Base-by-base conservation (phyloP, 2,797 vertebrate species). In the Jordanella pulchra region DNA sequence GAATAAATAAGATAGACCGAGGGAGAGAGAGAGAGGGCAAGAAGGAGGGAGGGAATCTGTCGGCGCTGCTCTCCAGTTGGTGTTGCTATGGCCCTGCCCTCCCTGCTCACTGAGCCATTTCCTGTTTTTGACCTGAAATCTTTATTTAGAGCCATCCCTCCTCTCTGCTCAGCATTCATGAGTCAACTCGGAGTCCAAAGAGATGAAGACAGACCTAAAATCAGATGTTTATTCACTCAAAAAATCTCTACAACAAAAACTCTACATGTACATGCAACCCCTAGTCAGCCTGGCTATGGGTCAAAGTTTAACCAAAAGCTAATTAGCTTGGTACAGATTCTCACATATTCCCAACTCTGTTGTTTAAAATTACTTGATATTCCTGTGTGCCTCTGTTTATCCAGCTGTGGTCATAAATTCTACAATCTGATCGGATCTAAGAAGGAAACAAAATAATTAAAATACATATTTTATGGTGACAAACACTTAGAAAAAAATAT, bases 101-200 rank as follows among this genome's bases (percentile, higher is more conserved):
- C 95, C 93, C 96, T 95, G 89, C 95, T 97, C 96, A 96, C 96
- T 96, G 96, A 98, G 96, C 97, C 96, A 97, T 97, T 99, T 98
- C 97, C 97, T 99, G 97, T 98, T 99, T 97, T 98, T 97, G 96
- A 97, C 96, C 96, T 93, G 94, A 95, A 96, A 97, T 96, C 96
- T 97, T 98, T 97, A 98, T 98, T 97, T 99, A 98, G 97, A 97
- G 96, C 95, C 95, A 96, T 95, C 96, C 96, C 92, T 96, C 83
- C 84, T 88, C 87, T 63, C 93, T 85, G 83, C 95, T 93, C 90
- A 50, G 85, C 91, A 91, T 91, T 92, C 91, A 89, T 88, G 90
- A 92, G 87, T 90, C 88, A 89, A 89, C 89, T 87, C 75, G 1
- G 80, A 89, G 84, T 89, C 89, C 85, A 86, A 76, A 87, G 88